A percentile compares a stretch with the other conserved stretches of the same genome.
Conservation (phyloP, 1,140 invertebrate genomes). For the Drosophila eugracilis region DNA sequence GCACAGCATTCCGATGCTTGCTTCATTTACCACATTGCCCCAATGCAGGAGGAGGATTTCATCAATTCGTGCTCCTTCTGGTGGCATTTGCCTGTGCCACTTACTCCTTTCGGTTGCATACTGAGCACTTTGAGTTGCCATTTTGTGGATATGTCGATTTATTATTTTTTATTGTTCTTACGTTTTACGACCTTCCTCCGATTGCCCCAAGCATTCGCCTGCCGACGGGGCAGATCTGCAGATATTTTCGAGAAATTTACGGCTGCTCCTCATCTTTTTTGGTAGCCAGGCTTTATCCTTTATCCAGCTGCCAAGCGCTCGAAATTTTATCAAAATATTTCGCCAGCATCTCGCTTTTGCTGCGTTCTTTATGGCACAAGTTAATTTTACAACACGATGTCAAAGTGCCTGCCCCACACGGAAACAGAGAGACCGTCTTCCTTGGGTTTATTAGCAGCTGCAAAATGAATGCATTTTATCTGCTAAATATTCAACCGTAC, state of each 20-base stretch:
- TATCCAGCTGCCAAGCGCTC: slow-evolving; percentile 33
- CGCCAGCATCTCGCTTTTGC: slow-evolving; percentile 23
- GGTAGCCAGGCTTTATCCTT: slow-evolving; percentile 25
- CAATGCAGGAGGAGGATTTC: slow-evolving; percentile 33
- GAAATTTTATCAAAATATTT: slow-evolving; percentile 67
- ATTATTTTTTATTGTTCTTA: slow-evolving; percentile 85
- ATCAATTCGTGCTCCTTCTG: slow-evolving; percentile 50
- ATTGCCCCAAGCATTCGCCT: slow-evolving; percentile 14
- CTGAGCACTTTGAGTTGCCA: slow-evolving; percentile 68
- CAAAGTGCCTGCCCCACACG: slow-evolving; percentile 37
- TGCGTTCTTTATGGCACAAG: slow-evolving; percentile 62
- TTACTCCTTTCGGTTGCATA: slow-evolving; percentile 66
- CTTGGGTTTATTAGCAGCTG: slow-evolving; percentile 32
- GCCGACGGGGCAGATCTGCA: slow-evolving; percentile 53
- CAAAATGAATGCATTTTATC: slow-evolving; percentile 31
- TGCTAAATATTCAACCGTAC: slow-evolving; percentile 6
- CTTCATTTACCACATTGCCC: slow-evolving; percentile 71
- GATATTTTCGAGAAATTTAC: slow-evolving; percentile 65
- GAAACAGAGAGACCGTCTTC: slow-evolving; percentile 14
- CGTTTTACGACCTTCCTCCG: slow-evolving; percentile 76
- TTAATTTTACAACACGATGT: slow-evolving; percentile 70
- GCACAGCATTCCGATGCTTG: slow-evolving; percentile 39
- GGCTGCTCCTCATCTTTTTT: slow-evolving; percentile 39
- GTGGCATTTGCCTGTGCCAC: slow-evolving; percentile 34
- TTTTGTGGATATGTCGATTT: slow-evolving; percentile 84